Base-by-base conservation (phyloP, 2,888 invertebrate genomes). In the Isotomurus palustris region DNA sequence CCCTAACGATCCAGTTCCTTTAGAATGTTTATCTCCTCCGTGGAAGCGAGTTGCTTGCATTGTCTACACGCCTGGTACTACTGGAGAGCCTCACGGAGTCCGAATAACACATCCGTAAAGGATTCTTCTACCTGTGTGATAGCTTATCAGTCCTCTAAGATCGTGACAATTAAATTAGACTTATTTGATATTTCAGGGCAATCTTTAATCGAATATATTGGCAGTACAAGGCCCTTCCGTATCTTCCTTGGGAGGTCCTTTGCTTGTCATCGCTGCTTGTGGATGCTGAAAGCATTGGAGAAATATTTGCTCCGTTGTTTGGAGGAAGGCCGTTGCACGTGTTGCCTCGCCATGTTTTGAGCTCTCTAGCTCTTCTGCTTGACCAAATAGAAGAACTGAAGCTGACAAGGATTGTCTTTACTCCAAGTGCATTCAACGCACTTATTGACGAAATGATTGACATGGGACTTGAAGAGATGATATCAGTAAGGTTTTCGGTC, bases 201-300 rank as follows among this genome's bases (percentile, higher is more conserved):
- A 81, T 91, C 54, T 78, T 89, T 71, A 91, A 92, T 74, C 84
- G 92, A 0, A 79, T 92, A 24, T 82, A 83, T 74, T 92, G 92
- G 90, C 92, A 92, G 74, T 91, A 91, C 82, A 80, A 82, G n/a
- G 81, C 81, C 0, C 86, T 92, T 72, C 90, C 91, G 0, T 91
- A 84, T 75, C 2, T 36, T 21, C 72, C 78, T 0, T 79, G 81
- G 0, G 89, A 91, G 72, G 78, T 79, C 4, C 80, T 81, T 3
- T 87, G 89, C 70, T 91, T 92, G 77, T 93, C 92, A 76, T 92
- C 92, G 0, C 88, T 91, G 0, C 76, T 92, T n/a, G 91, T 91
- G 0, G 93, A 93, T 73, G 91, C 92, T 4, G 92, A 93, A 74
- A 88, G 91, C 0, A 84, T 91, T 14, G 82, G 86, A 1, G 93